phyloP scores from a whole-genome alignment of 1,140 invertebrate species.

The Leguminivora glycinivorella region DNA sequence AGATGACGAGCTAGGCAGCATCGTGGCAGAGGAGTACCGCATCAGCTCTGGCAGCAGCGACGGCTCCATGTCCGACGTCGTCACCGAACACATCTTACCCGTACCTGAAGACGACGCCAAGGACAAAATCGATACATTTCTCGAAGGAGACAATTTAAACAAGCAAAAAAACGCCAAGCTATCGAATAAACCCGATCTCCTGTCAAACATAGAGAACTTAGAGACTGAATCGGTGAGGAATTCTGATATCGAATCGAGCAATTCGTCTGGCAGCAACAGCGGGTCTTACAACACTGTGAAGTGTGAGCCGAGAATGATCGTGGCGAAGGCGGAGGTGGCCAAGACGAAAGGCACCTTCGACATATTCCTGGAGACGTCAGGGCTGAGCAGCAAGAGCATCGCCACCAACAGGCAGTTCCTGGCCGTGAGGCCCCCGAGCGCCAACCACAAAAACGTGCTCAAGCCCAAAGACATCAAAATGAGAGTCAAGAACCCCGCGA shows the following conservation, averaged over 20 bases:
- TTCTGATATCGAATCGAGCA: constrained; percentile 77
- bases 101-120: constrained; percentile 61
- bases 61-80: constrained; percentile 80
- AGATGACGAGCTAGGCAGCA: constrained; percentile 85
- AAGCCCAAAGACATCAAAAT: constrained; percentile 89
- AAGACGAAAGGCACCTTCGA: constrained; percentile 80
- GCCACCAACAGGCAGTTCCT: constrained; percentile 81
- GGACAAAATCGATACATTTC: constrained; percentile 57
- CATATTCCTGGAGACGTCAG: constrained; percentile 88
- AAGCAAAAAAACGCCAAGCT: constrained; percentile 70
- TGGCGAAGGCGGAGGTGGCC: constrained; percentile 46
- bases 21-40: constrained; percentile 76
- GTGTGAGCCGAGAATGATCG: constrained; percentile 69
- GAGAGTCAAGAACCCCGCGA: constrained; percentile 74
- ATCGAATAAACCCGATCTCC: constrained; percentile 77
- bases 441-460: constrained; percentile 87
- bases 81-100: constrained; percentile 64
- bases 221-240: constrained; percentile 78
- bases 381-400: constrained; percentile 89
- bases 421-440: constrained; percentile 78
- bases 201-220: constrained; percentile 78
- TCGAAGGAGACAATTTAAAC: constrained; percentile 50
- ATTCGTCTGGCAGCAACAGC: constrained; percentile 78
- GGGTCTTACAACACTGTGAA: constrained; percentile 78
- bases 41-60: constrained; percentile 80